These are phyloP conservation scores for Habrosyne pyritoides DNA, from an alignment of 2,888 invertebrate species.

Conservation along the genomic window DNA sequence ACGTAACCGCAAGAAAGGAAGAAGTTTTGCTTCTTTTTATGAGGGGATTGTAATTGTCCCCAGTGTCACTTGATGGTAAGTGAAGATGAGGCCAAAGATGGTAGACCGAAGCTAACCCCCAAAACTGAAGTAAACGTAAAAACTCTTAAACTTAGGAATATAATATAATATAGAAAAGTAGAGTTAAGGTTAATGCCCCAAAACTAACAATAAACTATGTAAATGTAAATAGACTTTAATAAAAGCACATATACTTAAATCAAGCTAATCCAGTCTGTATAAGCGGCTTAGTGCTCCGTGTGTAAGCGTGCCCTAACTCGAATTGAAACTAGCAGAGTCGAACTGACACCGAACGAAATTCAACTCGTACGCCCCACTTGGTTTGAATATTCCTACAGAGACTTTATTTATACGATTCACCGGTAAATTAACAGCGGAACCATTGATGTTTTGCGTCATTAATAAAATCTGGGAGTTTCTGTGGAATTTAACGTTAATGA, in stretches of 20 bases:
- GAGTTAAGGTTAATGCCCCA: conserved; percentile 13
- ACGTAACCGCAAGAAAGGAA: too few species aligned
- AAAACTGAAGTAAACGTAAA: too few species aligned
- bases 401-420: conserved; percentile 29
- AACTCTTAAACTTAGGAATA: too few species aligned
- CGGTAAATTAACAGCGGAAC: conserved; percentile 17
- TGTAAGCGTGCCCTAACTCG: conserved; percentile 10
- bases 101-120: too few species aligned
- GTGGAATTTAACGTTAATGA: background rate
- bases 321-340: conserved; percentile 17
- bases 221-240: conserved; percentile 20
- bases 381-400: conserved; percentile 54
- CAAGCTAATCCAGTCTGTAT: conserved; percentile 21
- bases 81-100: too few species aligned
- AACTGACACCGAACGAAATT: conserved; percentile 51
- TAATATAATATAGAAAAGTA: too few species aligned
- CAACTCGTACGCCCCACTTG: conserved; percentile 49
- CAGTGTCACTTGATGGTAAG: too few species aligned
- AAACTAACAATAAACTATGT: conserved; percentile 9
- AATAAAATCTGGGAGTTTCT: background rate
- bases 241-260: conserved; percentile 12
- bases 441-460: background rate
- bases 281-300: conserved; percentile 4
- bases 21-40: too few species aligned
- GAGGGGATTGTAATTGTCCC: too few species aligned